These are phyloP conservation scores for Callochromis pleurospilus DNA, from an alignment of 2,113 vertebrate genomes.

Conservation along the genomic window DNA sequence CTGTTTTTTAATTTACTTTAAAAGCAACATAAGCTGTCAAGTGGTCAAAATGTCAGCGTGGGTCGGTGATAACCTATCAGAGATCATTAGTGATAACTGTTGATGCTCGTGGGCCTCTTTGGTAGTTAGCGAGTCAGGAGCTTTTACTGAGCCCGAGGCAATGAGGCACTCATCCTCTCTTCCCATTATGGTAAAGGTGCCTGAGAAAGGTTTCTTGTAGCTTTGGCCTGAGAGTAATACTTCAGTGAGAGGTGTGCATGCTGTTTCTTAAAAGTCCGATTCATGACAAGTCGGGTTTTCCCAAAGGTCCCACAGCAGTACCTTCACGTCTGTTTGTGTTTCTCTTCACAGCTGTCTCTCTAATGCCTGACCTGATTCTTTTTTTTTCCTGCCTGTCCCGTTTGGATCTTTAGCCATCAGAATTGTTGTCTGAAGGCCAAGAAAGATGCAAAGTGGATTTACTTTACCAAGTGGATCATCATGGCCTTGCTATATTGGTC, in stretches of 20 bases:
- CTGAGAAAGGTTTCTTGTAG: conserved; percentile 26
- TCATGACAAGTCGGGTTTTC: conserved; percentile 1
- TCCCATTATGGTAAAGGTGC: conserved; percentile 27
- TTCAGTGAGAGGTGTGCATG: not conserved
- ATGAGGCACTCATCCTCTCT: not conserved
- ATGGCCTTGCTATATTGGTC: not conserved
- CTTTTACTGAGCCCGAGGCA: conserved; percentile 14
- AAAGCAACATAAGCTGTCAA: conserved; percentile 12
- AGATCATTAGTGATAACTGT: conserved; percentile 24
- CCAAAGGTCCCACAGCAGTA: not conserved
- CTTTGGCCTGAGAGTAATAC: not conserved
- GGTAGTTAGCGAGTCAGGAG: conserved; percentile 19
- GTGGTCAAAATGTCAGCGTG: conserved; percentile 24
- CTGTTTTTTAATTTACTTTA: conserved; percentile 2
- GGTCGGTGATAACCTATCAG: conserved; percentile 2
- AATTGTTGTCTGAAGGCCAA: not conserved
- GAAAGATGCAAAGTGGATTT: not conserved
- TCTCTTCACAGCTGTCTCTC: not conserved
- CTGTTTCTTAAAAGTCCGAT: not conserved
- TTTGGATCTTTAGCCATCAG: not conserved
- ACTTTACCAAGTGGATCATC: not conserved
- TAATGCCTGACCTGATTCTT: not conserved
- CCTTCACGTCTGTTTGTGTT: not conserved
- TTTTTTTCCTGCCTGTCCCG: rapidly evolving
- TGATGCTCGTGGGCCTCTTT: not conserved